Evolutionary conservation across 2,797 vertebrate genomes (phyloP).

Genomic region (Notolabrus celidotus): DNA sequence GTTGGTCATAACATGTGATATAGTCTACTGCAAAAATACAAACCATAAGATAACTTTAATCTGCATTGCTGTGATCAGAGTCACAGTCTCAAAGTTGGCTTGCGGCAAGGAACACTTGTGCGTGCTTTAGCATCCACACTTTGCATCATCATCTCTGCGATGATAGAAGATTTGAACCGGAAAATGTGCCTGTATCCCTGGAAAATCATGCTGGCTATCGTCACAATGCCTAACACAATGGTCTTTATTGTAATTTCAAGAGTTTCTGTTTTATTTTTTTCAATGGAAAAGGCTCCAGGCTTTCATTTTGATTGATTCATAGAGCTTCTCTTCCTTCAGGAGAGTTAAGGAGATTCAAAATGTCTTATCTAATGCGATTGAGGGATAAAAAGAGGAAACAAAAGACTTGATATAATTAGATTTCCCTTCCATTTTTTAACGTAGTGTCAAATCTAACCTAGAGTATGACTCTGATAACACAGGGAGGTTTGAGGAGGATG

Average conservation of each 20-base stretch:
- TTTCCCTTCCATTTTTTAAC: constrained; percentile 28
- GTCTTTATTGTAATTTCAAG: constrained; percentile 16
- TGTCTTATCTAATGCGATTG: constrained; percentile 21
- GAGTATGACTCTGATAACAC: constrained; percentile 27
- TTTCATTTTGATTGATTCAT: constrained; percentile 44
- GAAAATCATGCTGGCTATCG: constrained; percentile 19
- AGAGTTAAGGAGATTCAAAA: constrained; percentile 12
- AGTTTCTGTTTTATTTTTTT: constrained; percentile 31
- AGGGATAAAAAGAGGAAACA: constrained; percentile 5
- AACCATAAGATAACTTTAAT: constrained; percentile 9
- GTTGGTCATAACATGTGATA: no score
- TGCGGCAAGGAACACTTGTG: constrained; percentile 7
- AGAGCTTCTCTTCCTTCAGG: constrained; percentile 14
- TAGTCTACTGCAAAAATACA: background rate
- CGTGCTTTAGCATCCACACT: constrained; percentile 8
- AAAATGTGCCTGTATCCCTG: constrained; percentile 31
- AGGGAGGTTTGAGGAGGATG: constrained; percentile 25
- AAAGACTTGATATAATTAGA: background rate
- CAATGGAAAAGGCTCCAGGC: constrained; percentile 27
- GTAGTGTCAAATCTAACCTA: constrained; percentile 27
- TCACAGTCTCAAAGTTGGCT: constrained; percentile 23
- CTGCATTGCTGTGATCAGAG: constrained; percentile 3
- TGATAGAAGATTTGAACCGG: constrained; percentile 33
- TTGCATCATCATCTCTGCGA: constrained; percentile 4
- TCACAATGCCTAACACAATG: constrained; percentile 10